Conservation (phyloP, 2,113 vertebrate species). For the Marmota monax region DNA sequence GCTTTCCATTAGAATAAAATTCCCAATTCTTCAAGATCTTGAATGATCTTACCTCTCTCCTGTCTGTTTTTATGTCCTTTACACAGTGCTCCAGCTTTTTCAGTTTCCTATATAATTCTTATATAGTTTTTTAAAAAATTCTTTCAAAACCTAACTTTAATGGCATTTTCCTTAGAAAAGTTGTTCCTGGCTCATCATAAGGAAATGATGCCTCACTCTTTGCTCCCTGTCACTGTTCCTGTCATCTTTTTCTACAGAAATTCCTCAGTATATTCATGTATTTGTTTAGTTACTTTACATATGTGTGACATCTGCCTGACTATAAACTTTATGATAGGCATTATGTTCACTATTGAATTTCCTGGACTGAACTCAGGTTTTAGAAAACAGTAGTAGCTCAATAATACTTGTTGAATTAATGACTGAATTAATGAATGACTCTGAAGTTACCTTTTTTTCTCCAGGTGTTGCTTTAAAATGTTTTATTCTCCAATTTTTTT, state of each 20-base stretch:
- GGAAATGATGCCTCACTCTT: neutral
- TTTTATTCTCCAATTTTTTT: neutral
- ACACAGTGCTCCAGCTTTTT: neutral
- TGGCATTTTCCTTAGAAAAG: neutral
- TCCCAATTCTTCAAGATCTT: neutral
- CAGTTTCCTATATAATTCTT: neutral
- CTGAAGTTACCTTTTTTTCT: neutral
- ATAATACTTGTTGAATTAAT: constrained; percentile 8
- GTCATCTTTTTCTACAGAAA: neutral
- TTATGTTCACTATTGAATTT: neutral
- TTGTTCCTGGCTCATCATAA: neutral
- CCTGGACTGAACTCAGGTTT: neutral
- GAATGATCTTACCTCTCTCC: neutral
- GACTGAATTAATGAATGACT: neutral
- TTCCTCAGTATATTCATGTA: neutral
- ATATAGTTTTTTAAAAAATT: neutral
- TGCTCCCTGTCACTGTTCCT: neutral
- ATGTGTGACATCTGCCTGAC: neutral
- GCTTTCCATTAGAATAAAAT: neutral
- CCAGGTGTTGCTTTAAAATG: neutral
- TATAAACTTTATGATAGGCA: neutral
- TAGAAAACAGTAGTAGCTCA: neutral
- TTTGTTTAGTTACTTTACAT: neutral
- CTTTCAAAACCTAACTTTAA: neutral
- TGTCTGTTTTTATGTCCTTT: neutral